Evolutionary conservation across 2,888 invertebrate species (phyloP).

Genomic region (Drosophila picticornis): DNA sequence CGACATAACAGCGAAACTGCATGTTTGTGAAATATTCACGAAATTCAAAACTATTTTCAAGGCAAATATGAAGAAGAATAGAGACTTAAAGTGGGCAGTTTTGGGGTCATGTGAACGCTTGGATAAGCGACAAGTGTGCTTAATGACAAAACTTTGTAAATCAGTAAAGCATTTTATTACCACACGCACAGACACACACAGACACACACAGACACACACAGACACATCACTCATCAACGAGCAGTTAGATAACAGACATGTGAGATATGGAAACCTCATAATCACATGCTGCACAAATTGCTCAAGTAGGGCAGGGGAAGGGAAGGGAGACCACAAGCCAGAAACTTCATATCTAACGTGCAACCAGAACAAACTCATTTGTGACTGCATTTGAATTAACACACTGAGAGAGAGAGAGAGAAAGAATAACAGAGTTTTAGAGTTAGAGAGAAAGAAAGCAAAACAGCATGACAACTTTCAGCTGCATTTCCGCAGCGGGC

Average conservation of each 20-base stretch:
- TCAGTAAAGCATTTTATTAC: constrained; percentile 72
- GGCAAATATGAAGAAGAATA: constrained; percentile 8
- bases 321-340: constrained; percentile 15
- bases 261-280: constrained; percentile 66
- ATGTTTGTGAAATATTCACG: constrained; percentile 58
- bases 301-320: constrained; percentile 4
- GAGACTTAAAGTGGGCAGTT: not conserved
- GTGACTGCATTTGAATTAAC: constrained; percentile 66
- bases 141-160: constrained; percentile 78
- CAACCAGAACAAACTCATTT: constrained; percentile 61
- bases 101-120: constrained; percentile 19
- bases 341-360: constrained; percentile 64
- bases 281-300: constrained; percentile 63
- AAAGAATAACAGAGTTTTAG: not conserved
- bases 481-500: constrained; percentile 51
- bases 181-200: constrained; percentile 22
- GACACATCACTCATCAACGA: constrained; percentile 36
- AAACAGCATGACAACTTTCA: constrained; percentile 47
- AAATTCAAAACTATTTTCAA: constrained; percentile 64
- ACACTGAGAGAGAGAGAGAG: not conserved
- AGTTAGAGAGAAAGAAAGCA: not conserved
- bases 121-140: constrained; percentile 66
- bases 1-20: constrained; percentile 23
- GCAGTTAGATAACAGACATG: constrained; percentile 46
- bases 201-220: constrained; percentile 5